Evolutionary conservation across 2,113 vertebrate species (phyloP).

Genomic region (Dasypus novemcinctus): DNA sequence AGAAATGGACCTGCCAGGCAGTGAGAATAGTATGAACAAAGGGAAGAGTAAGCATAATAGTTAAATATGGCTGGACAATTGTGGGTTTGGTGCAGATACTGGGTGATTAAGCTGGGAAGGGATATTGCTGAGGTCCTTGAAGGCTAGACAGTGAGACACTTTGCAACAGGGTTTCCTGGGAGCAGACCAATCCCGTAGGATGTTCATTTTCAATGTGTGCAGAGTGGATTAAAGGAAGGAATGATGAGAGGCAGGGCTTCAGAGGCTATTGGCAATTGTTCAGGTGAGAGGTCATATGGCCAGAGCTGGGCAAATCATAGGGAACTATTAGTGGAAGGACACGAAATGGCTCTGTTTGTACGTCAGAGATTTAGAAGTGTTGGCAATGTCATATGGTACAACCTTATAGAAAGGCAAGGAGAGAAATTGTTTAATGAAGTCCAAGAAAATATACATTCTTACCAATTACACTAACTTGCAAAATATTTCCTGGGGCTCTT

Average conservation of each 20-base stretch:
- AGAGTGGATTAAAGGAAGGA: neutral
- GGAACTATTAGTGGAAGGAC: neutral
- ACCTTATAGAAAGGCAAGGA: constrained; percentile 11
- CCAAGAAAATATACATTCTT: constrained; percentile 65
- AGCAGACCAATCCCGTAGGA: neutral
- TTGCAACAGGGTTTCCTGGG: neutral
- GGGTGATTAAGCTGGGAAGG: neutral
- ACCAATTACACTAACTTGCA: constrained; percentile 68
- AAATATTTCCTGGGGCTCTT: constrained; percentile 61
- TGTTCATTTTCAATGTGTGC: neutral
- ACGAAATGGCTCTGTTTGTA: neutral
- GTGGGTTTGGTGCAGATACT: neutral
- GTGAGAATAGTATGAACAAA: neutral
- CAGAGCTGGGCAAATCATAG: neutral
- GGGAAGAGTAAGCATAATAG: no score
- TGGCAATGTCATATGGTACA: neutral
- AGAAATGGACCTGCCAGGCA: neutral
- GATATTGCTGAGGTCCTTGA: neutral
- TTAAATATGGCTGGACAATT: neutral
- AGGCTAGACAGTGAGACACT: neutral
- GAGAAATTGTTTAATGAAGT: constrained; percentile 56
- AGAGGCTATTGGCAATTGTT: neutral
- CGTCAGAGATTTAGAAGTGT: neutral
- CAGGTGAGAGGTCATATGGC: neutral
- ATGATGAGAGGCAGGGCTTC: neutral